A percentile compares a stretch with the other conserved stretches of the same genome.
These are phyloP conservation scores for Hirtodrosophila alboralis DNA, from an alignment of 2,888 invertebrate genomes.

Conservation along the genomic window DNA sequence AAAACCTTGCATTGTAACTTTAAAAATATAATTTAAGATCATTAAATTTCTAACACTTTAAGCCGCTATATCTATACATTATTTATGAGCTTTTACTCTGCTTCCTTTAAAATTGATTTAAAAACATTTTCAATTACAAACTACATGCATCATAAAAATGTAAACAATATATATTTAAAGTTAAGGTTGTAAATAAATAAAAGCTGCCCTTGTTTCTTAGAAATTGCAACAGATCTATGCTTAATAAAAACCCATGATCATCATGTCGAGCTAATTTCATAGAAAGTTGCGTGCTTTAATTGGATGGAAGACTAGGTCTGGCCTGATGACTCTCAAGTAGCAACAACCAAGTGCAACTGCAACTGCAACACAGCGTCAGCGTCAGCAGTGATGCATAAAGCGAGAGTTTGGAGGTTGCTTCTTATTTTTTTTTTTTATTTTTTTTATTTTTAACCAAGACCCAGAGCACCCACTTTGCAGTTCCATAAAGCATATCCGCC, in stretches of 20 bases:
- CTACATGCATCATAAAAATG: too few species aligned
- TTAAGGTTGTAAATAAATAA: too few species aligned
- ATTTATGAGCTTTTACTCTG: too few species aligned
- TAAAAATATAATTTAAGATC: too few species aligned
- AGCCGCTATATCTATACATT: too few species aligned
- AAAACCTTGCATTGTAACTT: too few species aligned
- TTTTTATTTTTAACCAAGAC: conserved; percentile 2
- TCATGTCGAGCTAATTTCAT: conserved; percentile 54
- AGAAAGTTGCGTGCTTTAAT: conserved; percentile 69
- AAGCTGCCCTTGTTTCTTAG: conserved; percentile 3
- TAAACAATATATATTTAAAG: too few species aligned
- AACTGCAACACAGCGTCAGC: too few species aligned
- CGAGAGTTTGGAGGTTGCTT: conserved; percentile 30
- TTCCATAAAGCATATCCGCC: conserved; percentile 51
- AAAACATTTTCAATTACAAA: too few species aligned
- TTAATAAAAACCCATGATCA: conserved; percentile 21
- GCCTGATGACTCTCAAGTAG: conserved; percentile 7
- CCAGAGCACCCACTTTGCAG: conserved; percentile 22
- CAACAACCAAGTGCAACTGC: conserved; percentile 9
- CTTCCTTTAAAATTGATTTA: too few species aligned
- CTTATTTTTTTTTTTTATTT: too few species aligned
- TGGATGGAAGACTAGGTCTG: conserved; percentile 20
- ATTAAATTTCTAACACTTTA: too few species aligned
- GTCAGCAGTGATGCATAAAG: conserved; percentile 48
- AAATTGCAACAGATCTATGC: background rate